Base-by-base conservation (phyloP, 1,140 invertebrate species). In the Elymnias hypermnestra region DNA sequence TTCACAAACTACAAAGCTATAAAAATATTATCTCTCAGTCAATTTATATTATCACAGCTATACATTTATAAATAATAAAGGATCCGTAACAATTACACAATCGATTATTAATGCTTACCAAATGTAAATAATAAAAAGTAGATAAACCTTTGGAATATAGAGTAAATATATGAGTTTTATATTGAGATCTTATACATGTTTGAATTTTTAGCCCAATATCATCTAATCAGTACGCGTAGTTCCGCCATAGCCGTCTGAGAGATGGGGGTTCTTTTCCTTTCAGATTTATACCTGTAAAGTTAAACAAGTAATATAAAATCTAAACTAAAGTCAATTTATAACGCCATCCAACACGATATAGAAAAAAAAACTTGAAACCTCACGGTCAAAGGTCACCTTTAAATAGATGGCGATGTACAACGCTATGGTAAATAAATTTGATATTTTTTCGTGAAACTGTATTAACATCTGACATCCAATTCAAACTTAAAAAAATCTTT, bases 211-310 rank as follows among this genome's bases (percentile, higher is more conserved):
- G 38, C 35, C 55, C 41, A 48, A 52, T 67, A 69, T 84, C 81
- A 85, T 62, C 78, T 75, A 19, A 73, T 61, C 12, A 85, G 62
- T 23, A 65, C 70, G 6, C 63, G 58, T 1, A 85, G 59, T 40
- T 85, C 81, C 0, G 67, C 61, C 63, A 82, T 77, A 5, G 81
- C 81, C 0, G 69, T 57, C 38, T 82, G 71, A 2, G 81, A 76
- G 7, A 61, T 60, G 0, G 69, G 2, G 1, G 76, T 77, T 31
- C 72, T 85, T 25, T 81, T 85, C 36, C 69, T 71, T 44, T 85
- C 81, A 10, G 51, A 63, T 53, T 83, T 85, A 36, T 85, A 83
- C 50, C 79, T 83, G 52, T 2, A 65, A 65, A 33, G 2, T 7
- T n/a, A n/a, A 48, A 35, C 17, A 19, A 15, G 15, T 8, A 15